A percentile compares a stretch with the other conserved stretches of the same genome.
These are phyloP conservation scores for Ceraclea dissimilis DNA, from an alignment of 2,888 invertebrate genomes.

Conservation along the genomic window DNA sequence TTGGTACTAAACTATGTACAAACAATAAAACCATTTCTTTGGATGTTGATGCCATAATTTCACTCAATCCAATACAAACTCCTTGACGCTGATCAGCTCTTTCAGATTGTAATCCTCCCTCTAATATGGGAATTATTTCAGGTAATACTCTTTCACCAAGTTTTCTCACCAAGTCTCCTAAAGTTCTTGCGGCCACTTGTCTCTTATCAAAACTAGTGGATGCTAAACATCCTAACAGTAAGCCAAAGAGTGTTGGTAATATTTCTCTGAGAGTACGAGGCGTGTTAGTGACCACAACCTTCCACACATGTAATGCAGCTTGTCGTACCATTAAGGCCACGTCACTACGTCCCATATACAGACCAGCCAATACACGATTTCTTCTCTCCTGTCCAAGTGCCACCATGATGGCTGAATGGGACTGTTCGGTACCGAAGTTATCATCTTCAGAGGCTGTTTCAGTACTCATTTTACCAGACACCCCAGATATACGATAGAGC, in stretches of 20 bases:
- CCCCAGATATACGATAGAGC: constrained; percentile 92
- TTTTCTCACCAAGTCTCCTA: constrained; percentile 95
- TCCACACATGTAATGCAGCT: constrained; percentile 98
- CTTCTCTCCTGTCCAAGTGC: constrained; percentile 84
- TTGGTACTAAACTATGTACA: constrained; percentile 82
- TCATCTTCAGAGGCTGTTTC: constrained; percentile 98
- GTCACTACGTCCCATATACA: constrained; percentile 97
- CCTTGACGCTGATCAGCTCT: constrained; percentile 95
- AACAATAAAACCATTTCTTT: constrained; percentile 89
- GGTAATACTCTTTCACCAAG: constrained; percentile 95
- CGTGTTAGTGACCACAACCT: constrained; percentile 97
- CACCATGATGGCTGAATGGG: constrained; percentile 82
- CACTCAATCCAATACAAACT: constrained; percentile 95
- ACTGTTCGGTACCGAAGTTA: constrained; percentile 97
- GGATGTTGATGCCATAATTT: constrained; percentile 96
- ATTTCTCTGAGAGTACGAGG: constrained; percentile 95
- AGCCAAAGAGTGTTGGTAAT: constrained; percentile 84
- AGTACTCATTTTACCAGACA: constrained; percentile 98
- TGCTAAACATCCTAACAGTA: constrained; percentile 89
- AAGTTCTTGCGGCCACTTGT: constrained; percentile 91
- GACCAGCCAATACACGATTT: constrained; percentile 86
- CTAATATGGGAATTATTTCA: constrained; percentile 96
- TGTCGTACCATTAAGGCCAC: constrained; percentile 95
- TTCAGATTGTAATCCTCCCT: constrained; percentile 84
- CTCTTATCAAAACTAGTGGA: constrained; percentile 94